Conservation (phyloP, 2,797 vertebrate species). For the Lophotriccus pileatus region DNA sequence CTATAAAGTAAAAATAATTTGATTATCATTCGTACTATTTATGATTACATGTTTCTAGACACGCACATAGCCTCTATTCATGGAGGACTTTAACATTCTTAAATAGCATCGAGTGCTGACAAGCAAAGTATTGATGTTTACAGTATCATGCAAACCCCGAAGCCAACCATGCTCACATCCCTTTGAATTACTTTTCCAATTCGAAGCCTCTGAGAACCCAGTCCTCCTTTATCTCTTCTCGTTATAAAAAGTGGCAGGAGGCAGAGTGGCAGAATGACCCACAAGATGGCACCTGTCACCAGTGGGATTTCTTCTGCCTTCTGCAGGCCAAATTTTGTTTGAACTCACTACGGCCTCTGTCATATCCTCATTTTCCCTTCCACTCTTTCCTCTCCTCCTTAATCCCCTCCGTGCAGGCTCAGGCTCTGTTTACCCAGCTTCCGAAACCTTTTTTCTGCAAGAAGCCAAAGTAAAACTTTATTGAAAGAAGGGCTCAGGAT, state of each 20-base stretch:
- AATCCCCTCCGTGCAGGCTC: slow-evolving; percentile 68
- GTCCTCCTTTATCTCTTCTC: slow-evolving; percentile 79
- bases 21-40: slow-evolving; percentile 45
- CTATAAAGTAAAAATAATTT: slow-evolving; percentile 61
- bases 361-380: slow-evolving; percentile 96
- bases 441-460: slow-evolving; percentile 66
- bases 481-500: slow-evolving; percentile 67
- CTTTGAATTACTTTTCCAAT: slow-evolving; percentile 76
- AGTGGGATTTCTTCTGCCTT: slow-evolving; percentile 90
- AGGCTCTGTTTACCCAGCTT: slow-evolving; percentile 64
- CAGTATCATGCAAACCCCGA: slow-evolving; percentile 59
- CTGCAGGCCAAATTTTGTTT: slow-evolving; percentile 99
- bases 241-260: slow-evolving; percentile 98
- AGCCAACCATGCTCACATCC: slow-evolving; percentile 70
- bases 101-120: slow-evolving; percentile 54
- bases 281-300: slow-evolving; percentile 99
- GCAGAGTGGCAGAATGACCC: slow-evolving; percentile 97
- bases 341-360: slow-evolving; percentile 94
- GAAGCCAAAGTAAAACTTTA: slow-evolving; percentile 74
- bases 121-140: slow-evolving; percentile 59
- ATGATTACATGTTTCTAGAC: slow-evolving; percentile 13
- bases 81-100: slow-evolving; percentile 39
- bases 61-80: slow-evolving; percentile 7
- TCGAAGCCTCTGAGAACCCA: slow-evolving; percentile 60
- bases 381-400: slow-evolving; percentile 81